These are phyloP conservation scores for Pegea sp. DNA, from an alignment of 23 tunicate species.

Conservation along the genomic window DNA sequence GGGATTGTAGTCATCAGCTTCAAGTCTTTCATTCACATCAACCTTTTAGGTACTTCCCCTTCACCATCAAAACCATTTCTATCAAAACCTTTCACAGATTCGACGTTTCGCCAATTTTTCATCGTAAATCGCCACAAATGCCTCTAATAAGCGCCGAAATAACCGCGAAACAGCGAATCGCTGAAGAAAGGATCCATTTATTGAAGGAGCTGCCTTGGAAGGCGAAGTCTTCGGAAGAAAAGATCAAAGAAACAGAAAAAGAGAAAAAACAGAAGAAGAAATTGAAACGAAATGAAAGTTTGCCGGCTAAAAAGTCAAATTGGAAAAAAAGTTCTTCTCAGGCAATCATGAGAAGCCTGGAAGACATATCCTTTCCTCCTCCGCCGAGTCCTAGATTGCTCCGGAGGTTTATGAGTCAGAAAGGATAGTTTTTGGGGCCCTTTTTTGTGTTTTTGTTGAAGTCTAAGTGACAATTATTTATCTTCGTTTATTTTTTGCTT, in stretches of 20 bases:
- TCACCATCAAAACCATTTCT: too few relatives aligned
- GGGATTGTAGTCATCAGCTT: conserved; percentile 1
- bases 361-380: conserved; percentile 18
- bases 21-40: too few relatives aligned
- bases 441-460: not conserved
- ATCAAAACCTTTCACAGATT: not conserved
- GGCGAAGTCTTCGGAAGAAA: too few relatives aligned
- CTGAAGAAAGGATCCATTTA: conserved; percentile 14
- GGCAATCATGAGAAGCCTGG: not conserved
- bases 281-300: not conserved
- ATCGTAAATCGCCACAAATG: not conserved
- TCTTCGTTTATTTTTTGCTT: not conserved
- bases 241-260: not conserved
- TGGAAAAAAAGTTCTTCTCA: conserved; percentile 3
- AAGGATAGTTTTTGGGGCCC: not conserved
- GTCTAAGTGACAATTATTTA: not conserved
- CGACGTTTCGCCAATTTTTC: too few relatives aligned
- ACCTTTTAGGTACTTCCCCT: too few relatives aligned
- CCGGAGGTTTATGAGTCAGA: not conserved
- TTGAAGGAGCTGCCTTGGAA: conserved; percentile 18
- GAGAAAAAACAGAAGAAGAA: not conserved
- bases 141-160: not conserved
- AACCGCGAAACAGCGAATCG: not conserved
- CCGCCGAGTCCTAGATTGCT: conserved; percentile 37
- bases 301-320: not conserved